phyloP scores from a whole-genome alignment of 2,113 vertebrate genomes.

The Eidolon helvum region DNA sequence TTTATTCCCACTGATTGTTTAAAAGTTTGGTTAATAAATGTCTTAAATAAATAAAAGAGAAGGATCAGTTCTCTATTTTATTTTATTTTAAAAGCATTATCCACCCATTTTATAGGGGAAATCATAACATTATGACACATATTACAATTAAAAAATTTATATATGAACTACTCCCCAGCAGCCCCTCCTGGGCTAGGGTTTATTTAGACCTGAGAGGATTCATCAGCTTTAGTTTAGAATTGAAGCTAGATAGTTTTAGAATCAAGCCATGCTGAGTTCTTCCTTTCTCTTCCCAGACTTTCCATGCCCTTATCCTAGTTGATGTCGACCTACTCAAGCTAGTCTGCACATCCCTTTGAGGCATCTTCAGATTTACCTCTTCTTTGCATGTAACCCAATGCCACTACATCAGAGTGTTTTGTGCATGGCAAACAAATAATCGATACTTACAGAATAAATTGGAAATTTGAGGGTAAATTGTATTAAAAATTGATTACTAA shows the following conservation, averaged over 20 bases:
- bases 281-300: neutral
- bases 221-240: neutral
- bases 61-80: neutral
- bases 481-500: neutral
- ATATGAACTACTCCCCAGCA: neutral
- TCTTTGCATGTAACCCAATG: neutral
- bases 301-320: neutral
- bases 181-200: neutral
- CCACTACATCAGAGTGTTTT: neutral
- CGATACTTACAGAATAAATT: neutral
- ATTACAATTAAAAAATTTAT: neutral
- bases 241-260: neutral
- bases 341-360: neutral
- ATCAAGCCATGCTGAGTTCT: neutral
- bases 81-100: neutral
- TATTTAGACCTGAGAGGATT: neutral
- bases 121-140: neutral
- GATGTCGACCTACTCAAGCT: neutral
- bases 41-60: constrained; percentile 10
- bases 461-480: neutral
- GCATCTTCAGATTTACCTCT: neutral
- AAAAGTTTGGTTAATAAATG: neutral
- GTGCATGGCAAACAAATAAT: neutral
- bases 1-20: neutral
- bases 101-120: neutral